Evolutionary conservation across 2,113 vertebrate genomes (phyloP).

Genomic region (Scopus umbretta): DNA sequence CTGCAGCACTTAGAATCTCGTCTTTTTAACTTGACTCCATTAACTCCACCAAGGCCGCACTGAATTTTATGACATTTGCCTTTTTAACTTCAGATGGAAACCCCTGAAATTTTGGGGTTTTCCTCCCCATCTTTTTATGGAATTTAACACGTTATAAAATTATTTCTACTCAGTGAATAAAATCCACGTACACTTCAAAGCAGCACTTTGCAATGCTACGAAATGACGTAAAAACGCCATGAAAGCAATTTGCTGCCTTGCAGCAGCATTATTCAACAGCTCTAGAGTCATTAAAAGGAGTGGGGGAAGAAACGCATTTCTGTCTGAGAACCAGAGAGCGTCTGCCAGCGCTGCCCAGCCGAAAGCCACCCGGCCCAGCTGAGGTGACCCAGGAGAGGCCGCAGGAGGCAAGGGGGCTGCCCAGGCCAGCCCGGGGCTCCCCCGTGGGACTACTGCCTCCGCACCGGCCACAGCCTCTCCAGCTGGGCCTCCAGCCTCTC

Average conservation of each 20-base stretch:
- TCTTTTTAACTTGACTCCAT: neutral
- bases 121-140: neutral
- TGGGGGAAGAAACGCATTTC: rapidly evolving
- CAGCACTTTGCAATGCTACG: neutral
- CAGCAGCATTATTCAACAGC: neutral
- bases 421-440: too few species aligned
- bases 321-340: too few species aligned
- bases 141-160: neutral
- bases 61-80: neutral
- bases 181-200: neutral
- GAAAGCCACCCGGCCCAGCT: neutral
- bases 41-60: rapidly evolving
- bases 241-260: neutral
- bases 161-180: neutral
- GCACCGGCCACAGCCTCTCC: neutral
- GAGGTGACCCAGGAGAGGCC: neutral
- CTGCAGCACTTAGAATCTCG: neutral
- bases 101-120: neutral
- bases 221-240: rapidly evolving
- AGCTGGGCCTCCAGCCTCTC: neutral
- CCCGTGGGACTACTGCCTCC: neutral
- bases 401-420: neutral
- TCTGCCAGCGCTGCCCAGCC: neutral
- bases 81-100: neutral
- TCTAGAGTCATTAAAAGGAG: neutral